Evolutionary conservation across 2,113 vertebrate genomes (phyloP).

Genomic region (Thamnaconus septentrionalis): DNA sequence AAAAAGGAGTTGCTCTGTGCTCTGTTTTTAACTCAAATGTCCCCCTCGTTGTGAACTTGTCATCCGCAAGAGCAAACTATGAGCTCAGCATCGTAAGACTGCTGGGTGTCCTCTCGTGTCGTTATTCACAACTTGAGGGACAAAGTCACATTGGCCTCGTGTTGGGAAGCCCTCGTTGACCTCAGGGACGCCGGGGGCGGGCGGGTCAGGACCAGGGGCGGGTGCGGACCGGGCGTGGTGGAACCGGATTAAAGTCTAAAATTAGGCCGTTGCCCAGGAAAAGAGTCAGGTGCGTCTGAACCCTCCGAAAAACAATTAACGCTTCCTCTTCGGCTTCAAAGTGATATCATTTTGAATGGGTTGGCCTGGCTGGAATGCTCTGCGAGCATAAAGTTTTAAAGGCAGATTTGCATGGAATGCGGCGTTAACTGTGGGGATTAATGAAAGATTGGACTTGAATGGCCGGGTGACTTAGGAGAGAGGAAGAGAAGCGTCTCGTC

Average conservation of each 20-base stretch:
- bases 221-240: constrained; percentile 53
- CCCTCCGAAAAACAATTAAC: constrained; percentile 56
- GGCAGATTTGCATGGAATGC: constrained; percentile 62
- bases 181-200: not conserved
- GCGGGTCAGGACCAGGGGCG: constrained; percentile 49
- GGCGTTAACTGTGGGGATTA: constrained; percentile 66
- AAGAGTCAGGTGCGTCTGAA: constrained; percentile 38
- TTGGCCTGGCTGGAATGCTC: constrained; percentile 51
- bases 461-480: constrained; percentile 57
- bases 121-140: no score
- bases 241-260: constrained; percentile 52
- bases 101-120: no score
- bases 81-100: no score
- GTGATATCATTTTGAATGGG: constrained; percentile 41
- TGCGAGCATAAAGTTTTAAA: constrained; percentile 52
- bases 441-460: constrained; percentile 63
- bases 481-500: constrained; percentile 47
- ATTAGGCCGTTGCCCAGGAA: constrained; percentile 38
- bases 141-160: no score
- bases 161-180: constrained; percentile 13
- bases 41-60: no score
- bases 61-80: no score
- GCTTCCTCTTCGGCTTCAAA: constrained; percentile 58
- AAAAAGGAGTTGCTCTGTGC: no score
- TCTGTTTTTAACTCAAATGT: no score